Base-by-base conservation (phyloP, 2,888 invertebrate genomes). In the Lissonota sp. region DNA sequence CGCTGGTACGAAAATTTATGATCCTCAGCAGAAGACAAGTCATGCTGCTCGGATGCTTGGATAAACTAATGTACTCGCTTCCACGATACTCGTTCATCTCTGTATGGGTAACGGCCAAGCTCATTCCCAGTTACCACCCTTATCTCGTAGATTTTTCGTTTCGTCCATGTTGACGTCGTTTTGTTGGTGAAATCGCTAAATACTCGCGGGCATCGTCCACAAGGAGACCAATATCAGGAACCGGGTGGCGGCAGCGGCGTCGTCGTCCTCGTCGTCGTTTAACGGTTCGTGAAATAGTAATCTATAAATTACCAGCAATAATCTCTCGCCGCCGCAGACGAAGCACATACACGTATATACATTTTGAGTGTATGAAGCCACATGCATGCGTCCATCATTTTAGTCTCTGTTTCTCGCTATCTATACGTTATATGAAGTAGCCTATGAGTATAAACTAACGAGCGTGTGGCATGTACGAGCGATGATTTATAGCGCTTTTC, bases 271-370 rank as follows among this genome's bases (percentile, higher is more conserved):
- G 39, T 55, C 16, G 53, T 69, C 75, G 62, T 80, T 81, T 72
- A 75, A 75, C 78, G 62, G 10, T 83, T 72, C 72, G 66, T 79
- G 72, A 75, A 79, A 80, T 84, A 60, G 60, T 67, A 79, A 83
- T 80, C 78, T 81, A 83, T 84, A 80, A 84, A 84, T 83, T 83
- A 76, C 57, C 76, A 49, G 76, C 55, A 83, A 77, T 76, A 75
- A 83, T 80, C 67, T 81, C 72, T 71, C 63, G 58, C 63, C 39
- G 42, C 6, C 49, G 58, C 55, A 62, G 49, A 14, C 73, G 58
- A 14, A 46, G 44, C 44, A 44, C 14, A 6, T 12, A 64, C 40
- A 49, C 51, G 57, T 62, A 55, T 62, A 55, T 55, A 42, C 60
- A 26, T 42, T 12, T 40, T 42, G 40, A 12, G n/a, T 42, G 51